Evolutionary conservation across 2,888 invertebrate genomes (phyloP).

Genomic region (Ichneumoninae sp.): DNA sequence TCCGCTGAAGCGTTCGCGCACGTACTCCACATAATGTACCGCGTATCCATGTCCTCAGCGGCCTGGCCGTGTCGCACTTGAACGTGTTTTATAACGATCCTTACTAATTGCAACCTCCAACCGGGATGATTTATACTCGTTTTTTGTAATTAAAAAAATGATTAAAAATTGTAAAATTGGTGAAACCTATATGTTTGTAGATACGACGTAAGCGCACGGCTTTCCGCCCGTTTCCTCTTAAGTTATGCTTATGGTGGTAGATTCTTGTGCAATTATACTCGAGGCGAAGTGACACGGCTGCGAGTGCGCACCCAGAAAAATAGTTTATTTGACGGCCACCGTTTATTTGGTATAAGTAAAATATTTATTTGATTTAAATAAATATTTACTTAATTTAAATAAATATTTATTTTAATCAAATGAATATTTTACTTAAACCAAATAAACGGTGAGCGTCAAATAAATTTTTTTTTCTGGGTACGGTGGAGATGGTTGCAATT

Average conservation of each 20-base stretch:
- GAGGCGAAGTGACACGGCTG: not conserved
- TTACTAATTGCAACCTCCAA: conserved; percentile 55
- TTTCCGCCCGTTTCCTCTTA: not conserved
- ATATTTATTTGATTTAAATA: too few relatives aligned
- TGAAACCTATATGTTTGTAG: not conserved
- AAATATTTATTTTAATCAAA: too few relatives aligned
- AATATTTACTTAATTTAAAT: too few relatives aligned
- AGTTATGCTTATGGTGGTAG: not conserved
- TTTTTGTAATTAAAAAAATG: not conserved
- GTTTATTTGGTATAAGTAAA: too few relatives aligned
- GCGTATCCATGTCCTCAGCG: conserved; percentile 1
- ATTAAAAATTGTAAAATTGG: not conserved
- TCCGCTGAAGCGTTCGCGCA: conserved; percentile 45
- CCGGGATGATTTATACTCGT: not conserved
- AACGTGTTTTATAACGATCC: conserved; percentile 52
- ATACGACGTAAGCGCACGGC: not conserved
- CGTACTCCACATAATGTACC: conserved; percentile 47
- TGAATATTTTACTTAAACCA: too few relatives aligned
- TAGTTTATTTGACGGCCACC: too few relatives aligned
- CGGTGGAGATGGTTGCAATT: not conserved
- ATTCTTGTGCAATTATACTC: not conserved
- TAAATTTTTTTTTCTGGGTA: not conserved
- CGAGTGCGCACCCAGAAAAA: too few relatives aligned
- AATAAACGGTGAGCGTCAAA: too few relatives aligned
- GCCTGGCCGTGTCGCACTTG: conserved; percentile 29